These are phyloP conservation scores for Limosa lapponica DNA, from an alignment of 2,797 vertebrate species.

Conservation along the genomic window DNA sequence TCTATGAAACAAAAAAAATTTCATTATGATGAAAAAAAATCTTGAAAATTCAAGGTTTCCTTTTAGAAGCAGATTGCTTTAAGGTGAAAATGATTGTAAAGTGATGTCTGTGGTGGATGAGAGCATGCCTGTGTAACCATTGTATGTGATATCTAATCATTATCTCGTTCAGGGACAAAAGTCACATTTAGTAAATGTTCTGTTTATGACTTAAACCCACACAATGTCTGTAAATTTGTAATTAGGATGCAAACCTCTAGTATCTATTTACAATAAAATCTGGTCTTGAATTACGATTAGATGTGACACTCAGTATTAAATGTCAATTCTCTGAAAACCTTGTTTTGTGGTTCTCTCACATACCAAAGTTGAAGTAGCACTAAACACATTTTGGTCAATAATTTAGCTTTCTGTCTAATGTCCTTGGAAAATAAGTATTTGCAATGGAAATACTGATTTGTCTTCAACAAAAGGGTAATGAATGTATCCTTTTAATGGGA, in stretches of 20 bases:
- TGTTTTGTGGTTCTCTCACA: conserved; percentile 45
- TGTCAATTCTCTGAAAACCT: conserved; percentile 39
- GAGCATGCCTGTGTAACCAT: background rate
- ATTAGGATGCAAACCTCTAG: conserved; percentile 58
- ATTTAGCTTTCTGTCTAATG: conserved; percentile 32
- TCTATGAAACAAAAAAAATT: background rate
- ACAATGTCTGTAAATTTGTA: conserved; percentile 59
- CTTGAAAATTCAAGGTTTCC: background rate
- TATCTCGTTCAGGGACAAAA: conserved; percentile 46
- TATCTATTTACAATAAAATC: conserved; percentile 55
- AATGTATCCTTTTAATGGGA: background rate
- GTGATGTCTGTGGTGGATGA: background rate
- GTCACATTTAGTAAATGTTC: conserved; percentile 58
- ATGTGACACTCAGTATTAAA: conserved; percentile 43
- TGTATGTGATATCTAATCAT: conserved; percentile 7
- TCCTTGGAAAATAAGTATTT: conserved; percentile 28
- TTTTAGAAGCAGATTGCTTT: background rate
- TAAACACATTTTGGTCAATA: conserved; percentile 45
- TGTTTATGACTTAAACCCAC: conserved; percentile 46
- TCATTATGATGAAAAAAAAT: background rate
- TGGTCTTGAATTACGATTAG: conserved; percentile 40
- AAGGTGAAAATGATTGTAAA: background rate
- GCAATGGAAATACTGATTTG: conserved; percentile 3
- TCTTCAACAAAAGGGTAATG: conserved; percentile 7
- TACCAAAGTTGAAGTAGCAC: conserved; percentile 19